Conservation (phyloP, 2,113 vertebrate species). For the Syrrhaptes paradoxus region DNA sequence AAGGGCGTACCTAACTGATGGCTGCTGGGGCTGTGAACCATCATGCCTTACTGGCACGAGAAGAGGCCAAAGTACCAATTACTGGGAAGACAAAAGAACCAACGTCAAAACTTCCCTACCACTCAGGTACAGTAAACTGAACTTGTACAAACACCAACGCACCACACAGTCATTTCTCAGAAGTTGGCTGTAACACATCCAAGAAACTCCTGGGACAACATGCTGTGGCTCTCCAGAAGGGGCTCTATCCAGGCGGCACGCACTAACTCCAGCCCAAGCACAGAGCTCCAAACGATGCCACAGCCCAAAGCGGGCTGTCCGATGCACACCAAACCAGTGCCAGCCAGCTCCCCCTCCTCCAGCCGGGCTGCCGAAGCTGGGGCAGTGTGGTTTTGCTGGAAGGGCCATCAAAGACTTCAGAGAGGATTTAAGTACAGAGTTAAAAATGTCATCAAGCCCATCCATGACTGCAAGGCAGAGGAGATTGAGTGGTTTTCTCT, state of each 20-base stretch:
- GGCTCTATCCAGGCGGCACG: rapidly evolving
- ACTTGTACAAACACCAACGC: neutral
- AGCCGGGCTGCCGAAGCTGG: rapidly evolving
- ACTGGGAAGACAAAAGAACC: neutral
- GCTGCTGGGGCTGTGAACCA: neutral
- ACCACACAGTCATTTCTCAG: neutral
- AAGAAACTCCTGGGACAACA: rapidly evolving
- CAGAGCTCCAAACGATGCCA: neutral
- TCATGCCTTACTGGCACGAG: rapidly evolving
- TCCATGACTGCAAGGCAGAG: neutral
- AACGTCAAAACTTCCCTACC: neutral
- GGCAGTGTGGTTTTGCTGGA: rapidly evolving
- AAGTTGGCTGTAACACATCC: neutral
- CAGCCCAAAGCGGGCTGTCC: rapidly evolving
- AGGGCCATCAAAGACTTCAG: neutral
- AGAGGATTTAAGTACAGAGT: neutral
- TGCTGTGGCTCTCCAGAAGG: rapidly evolving
- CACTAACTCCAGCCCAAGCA: neutral
- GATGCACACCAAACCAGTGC: too few species aligned
- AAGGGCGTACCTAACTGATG: neutral
- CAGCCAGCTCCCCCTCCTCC: neutral
- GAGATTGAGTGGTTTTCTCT: neutral
- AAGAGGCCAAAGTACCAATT: neutral
- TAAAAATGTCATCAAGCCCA: neutral
- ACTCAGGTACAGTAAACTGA: neutral